Evolutionary conservation across 2,797 vertebrate species (phyloP).

Genomic region (Forpus xanthops): DNA sequence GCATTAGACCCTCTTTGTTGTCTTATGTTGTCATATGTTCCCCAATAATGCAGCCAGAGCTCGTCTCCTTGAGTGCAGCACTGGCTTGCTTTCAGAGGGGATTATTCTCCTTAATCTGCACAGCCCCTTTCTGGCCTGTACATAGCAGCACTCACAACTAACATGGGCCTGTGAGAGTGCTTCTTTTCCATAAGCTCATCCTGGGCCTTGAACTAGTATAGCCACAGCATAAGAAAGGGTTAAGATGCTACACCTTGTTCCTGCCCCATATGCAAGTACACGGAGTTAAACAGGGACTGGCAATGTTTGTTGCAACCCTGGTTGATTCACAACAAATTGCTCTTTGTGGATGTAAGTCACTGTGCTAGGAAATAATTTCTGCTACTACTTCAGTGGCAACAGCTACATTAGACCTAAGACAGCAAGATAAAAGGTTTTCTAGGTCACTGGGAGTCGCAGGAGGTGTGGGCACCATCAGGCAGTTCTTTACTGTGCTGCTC

Average conservation of each 20-base stretch:
- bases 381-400: not conserved
- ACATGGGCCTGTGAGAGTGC: accelerated
- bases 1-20: not conserved
- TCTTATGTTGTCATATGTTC: not conserved
- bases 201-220: accelerated
- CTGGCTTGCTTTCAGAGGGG: not conserved
- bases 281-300: not conserved
- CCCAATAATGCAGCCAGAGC: not conserved
- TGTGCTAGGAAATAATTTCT: not conserved
- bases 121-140: not conserved
- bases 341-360: accelerated
- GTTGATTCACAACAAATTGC: not conserved
- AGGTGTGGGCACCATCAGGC: not conserved
- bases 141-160: not conserved
- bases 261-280: not conserved
- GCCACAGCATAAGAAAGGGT: accelerated
- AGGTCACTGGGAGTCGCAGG: not conserved
- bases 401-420: not conserved
- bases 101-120: not conserved
- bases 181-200: not conserved
- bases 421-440: not conserved
- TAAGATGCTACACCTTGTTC: not conserved
- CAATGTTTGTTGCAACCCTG: not conserved
- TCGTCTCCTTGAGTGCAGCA: not conserved
- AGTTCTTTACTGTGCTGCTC: not conserved